Conservation (phyloP, 2,797 vertebrate genomes). For the Onychomys torridus region DNA sequence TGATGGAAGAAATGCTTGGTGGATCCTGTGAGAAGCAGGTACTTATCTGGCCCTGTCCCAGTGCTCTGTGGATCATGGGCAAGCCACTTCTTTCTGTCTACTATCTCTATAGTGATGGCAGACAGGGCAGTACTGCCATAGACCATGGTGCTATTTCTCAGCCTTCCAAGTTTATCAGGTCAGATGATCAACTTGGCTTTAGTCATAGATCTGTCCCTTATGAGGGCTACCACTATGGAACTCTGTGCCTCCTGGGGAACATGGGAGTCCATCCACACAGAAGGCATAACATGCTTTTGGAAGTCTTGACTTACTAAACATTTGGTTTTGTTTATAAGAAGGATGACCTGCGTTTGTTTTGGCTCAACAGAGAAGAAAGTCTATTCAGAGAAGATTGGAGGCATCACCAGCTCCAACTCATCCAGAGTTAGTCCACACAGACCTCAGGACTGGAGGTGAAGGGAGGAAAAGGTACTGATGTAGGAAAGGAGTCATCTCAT, state of each 20-base stretch:
- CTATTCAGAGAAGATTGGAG: neutral
- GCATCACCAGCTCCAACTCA: neutral
- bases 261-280: neutral
- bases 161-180: neutral
- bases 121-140: neutral
- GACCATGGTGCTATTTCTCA: neutral
- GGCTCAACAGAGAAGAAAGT: neutral
- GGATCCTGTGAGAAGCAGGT: neutral
- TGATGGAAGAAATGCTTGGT: fast-evolving
- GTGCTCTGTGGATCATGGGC: neutral
- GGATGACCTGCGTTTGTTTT: neutral
- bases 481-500: neutral
- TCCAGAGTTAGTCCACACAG: neutral
- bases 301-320: neutral
- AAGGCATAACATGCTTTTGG: neutral
- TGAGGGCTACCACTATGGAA: neutral
- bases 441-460: neutral
- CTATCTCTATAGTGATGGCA: neutral
- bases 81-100: neutral
- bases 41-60: neutral
- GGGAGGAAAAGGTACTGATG: neutral
- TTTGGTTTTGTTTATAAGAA: neutral
- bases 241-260: fast-evolving
- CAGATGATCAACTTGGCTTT: neutral
- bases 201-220: neutral